Evolutionary conservation across 2,797 vertebrate genomes (phyloP).

Genomic region (Lithobates sylvaticus): DNA sequence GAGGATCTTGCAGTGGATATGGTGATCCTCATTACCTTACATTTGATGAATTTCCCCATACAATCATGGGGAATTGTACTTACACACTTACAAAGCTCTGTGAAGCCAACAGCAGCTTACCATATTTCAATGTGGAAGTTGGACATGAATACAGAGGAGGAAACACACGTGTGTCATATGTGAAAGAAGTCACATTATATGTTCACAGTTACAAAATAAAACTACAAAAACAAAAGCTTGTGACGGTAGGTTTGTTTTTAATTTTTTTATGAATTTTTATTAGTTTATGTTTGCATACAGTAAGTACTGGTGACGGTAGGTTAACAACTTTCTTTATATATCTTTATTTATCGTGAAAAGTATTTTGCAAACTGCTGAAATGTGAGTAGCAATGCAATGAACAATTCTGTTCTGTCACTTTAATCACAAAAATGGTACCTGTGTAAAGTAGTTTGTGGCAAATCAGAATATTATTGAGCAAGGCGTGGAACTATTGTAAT

Average conservation of each 20-base stretch:
- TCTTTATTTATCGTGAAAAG: too few species aligned
- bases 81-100: slow-evolving; percentile 79
- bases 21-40: slow-evolving; percentile 83
- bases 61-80: slow-evolving; percentile 86
- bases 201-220: slow-evolving; percentile 74
- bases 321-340: too few species aligned
- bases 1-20: slow-evolving; percentile 70
- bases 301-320: too few species aligned
- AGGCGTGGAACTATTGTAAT: too few species aligned
- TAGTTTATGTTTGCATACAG: too few species aligned
- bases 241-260: slow-evolving; percentile 76
- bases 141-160: slow-evolving; percentile 81
- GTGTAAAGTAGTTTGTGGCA: too few species aligned
- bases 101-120: slow-evolving; percentile 70
- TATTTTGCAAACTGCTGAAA: too few species aligned
- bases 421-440: too few species aligned
- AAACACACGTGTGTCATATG: slow-evolving; percentile 72
- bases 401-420: too few species aligned
- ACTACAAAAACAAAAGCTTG: slow-evolving; percentile 77
- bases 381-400: too few species aligned
- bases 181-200: slow-evolving; percentile 79
- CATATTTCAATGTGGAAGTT: slow-evolving; percentile 76
- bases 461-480: too few species aligned
- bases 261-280: too few species aligned
- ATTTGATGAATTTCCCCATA: slow-evolving; percentile 76